These are phyloP conservation scores for Ceratosolen solmsi DNA, from an alignment of 1,140 invertebrate genomes.

Conservation along the genomic window DNA sequence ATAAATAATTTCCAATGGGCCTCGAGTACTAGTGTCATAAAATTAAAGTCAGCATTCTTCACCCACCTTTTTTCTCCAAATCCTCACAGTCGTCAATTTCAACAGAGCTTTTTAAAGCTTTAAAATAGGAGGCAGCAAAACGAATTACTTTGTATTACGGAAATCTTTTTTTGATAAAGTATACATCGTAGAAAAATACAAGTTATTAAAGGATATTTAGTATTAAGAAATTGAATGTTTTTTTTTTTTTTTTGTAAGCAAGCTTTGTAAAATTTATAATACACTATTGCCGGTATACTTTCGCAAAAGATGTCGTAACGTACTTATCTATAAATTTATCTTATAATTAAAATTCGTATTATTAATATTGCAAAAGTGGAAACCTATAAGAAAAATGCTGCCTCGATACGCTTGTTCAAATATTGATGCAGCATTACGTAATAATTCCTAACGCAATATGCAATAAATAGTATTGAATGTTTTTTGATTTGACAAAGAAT, in stretches of 20 bases:
- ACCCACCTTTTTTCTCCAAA: slow-evolving; percentile 70
- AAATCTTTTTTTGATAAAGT: slow-evolving; percentile 41
- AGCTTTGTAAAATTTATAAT: not conserved
- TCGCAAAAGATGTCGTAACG: slow-evolving; percentile 41
- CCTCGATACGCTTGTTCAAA: slow-evolving; percentile 12
- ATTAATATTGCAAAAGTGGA: slow-evolving; percentile 36
- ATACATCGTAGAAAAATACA: slow-evolving; percentile 24
- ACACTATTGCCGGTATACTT: slow-evolving; percentile 23
- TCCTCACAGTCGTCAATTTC: slow-evolving; percentile 49
- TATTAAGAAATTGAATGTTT: not conserved
- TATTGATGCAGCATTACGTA: slow-evolving; percentile 30
- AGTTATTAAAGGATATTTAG: not conserved
- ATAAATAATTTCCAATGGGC: slow-evolving; percentile 53
- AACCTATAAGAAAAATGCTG: slow-evolving; percentile 42
- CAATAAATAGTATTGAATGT: not conserved
- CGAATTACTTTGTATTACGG: slow-evolving; percentile 34
- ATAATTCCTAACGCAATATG: slow-evolving; percentile 29
- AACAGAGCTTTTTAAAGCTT: slow-evolving; percentile 48
- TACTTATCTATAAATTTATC: slow-evolving; percentile 28
- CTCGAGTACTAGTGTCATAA: slow-evolving; percentile 53
- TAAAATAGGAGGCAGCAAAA: slow-evolving; percentile 46
- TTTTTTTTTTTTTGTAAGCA: not conserved
- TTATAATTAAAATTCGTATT: slow-evolving; percentile 22
- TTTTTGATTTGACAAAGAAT: slow-evolving; percentile 22
- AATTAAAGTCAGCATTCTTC: slow-evolving; percentile 66